A percentile compares a stretch with the other conserved stretches of the same genome.
Evolutionary conservation across 2,888 invertebrate genomes (phyloP).

Genomic region (Leptura quadrifasciata): DNA sequence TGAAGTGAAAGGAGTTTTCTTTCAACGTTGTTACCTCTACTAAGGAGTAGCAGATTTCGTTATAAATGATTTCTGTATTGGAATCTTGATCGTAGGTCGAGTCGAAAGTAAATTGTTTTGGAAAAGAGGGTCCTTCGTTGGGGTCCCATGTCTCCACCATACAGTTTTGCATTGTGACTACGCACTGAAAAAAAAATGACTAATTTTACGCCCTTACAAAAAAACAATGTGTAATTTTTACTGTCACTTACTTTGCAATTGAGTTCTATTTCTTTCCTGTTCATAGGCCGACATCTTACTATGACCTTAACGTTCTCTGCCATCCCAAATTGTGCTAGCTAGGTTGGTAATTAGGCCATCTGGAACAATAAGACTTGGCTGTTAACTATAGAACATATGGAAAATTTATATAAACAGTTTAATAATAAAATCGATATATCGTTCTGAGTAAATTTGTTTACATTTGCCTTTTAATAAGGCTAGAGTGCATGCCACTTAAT

Average conservation of each 20-base stretch:
- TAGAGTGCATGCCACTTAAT: neutral
- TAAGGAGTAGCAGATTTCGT: slow-evolving; percentile 88
- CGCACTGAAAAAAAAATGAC: slow-evolving; percentile 74
- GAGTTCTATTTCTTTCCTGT: slow-evolving; percentile 82
- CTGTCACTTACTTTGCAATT: slow-evolving; percentile 78
- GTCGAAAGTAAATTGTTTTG: slow-evolving; percentile 88
- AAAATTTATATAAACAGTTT: slow-evolving; percentile 19
- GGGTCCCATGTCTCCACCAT: slow-evolving; percentile 81
- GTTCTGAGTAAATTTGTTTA: slow-evolving; percentile 30
- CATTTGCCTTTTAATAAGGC: slow-evolving; percentile 16
- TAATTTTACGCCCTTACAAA: too few species aligned
- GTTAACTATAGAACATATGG: neutral
- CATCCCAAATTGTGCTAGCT: slow-evolving; percentile 61
- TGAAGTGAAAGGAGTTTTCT: neutral
- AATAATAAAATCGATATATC: slow-evolving; percentile 39
- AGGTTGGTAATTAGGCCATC: slow-evolving; percentile 53
- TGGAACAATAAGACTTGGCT: slow-evolving; percentile 34
- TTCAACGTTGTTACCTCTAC: slow-evolving; percentile 79
- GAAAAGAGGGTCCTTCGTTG: slow-evolving; percentile 77
- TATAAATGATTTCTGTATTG: slow-evolving; percentile 90
- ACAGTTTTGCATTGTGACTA: slow-evolving; percentile 80
- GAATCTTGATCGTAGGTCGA: slow-evolving; percentile 87
- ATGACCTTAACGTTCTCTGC: slow-evolving; percentile 87
- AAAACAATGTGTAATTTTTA: neutral
- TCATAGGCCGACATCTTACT: slow-evolving; percentile 91